phyloP scores from a whole-genome alignment of 1,140 invertebrate genomes.

The Meloidogyne chitwoodi region DNA sequence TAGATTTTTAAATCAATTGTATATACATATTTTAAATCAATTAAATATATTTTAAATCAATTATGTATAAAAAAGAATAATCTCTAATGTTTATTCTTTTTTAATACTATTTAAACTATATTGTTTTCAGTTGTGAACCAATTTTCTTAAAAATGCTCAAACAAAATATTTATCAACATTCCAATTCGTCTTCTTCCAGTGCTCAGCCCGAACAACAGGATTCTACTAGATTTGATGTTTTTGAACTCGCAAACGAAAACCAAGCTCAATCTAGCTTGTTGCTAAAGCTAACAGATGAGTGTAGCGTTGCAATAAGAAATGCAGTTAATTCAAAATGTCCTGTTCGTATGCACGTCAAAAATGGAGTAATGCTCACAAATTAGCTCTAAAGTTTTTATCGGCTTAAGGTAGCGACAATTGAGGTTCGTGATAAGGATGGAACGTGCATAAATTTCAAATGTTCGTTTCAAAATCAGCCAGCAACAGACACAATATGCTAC shows the following conservation, averaged over 20 bases:
- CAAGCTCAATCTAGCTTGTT: conserved; percentile 1
- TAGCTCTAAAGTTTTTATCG: neutral
- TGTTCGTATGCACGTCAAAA: conserved; percentile 11
- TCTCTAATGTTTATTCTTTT: too few species aligned
- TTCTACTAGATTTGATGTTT: neutral
- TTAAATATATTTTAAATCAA: too few species aligned
- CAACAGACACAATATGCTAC: conserved; percentile 16
- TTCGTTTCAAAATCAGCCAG: conserved; percentile 20
- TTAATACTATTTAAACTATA: neutral
- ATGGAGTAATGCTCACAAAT: neutral
- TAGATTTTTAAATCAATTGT: too few species aligned
- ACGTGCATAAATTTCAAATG: conserved; percentile 9
- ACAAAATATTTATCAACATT: neutral
- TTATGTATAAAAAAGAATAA: too few species aligned
- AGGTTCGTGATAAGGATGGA: neutral
- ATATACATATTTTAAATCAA: too few species aligned
- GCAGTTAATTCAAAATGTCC: conserved; percentile 4
- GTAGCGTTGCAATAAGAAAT: conserved; percentile 21
- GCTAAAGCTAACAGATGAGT: conserved; percentile 31
- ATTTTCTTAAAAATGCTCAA: neutral
- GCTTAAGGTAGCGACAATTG: conserved; percentile 14
- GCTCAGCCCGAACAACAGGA: neutral
- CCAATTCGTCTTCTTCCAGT: neutral
- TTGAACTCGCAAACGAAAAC: conserved; percentile 15
- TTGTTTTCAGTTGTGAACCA: neutral